Conservation (phyloP, 2,113 vertebrate genomes). For the Psophia crepitans region DNA sequence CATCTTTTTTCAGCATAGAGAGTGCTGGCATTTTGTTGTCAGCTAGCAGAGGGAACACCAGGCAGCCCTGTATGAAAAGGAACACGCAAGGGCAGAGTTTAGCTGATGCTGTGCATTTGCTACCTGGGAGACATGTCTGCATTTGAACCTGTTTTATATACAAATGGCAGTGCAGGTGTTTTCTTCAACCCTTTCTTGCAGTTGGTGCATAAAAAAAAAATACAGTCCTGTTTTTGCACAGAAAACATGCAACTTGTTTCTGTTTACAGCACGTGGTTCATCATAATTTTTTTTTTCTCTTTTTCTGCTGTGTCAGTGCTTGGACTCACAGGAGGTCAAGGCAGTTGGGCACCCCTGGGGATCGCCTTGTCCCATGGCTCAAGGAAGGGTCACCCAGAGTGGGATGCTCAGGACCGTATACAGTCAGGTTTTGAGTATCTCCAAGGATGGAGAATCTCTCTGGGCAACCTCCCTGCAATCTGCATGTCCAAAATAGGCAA, state of each 20-base stretch:
- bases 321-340: too few relatives aligned
- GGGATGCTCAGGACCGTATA: neutral
- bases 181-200: neutral
- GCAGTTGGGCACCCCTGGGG: neutral
- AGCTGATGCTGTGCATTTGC: neutral
- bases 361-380: neutral
- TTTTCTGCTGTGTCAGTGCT: neutral
- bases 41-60: neutral
- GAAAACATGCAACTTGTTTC: rapidly evolving
- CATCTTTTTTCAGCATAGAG: neutral
- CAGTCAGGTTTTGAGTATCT: neutral
- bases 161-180: neutral
- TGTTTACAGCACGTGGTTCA: neutral
- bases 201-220: rapidly evolving
- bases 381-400: neutral
- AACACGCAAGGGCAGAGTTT: neutral
- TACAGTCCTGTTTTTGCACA: neutral
- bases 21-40: neutral
- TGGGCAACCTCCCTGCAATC: neutral
- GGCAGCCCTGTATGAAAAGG: neutral
- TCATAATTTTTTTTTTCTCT: too few relatives aligned
- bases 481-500: neutral
- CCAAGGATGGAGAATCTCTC: neutral
- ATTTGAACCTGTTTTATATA: neutral
- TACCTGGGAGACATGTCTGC: neutral